A percentile compares a stretch with the other conserved stretches of the same genome.
Conservation (phyloP, 1,140 invertebrate genomes). For the Drosophila micromelanica region DNA sequence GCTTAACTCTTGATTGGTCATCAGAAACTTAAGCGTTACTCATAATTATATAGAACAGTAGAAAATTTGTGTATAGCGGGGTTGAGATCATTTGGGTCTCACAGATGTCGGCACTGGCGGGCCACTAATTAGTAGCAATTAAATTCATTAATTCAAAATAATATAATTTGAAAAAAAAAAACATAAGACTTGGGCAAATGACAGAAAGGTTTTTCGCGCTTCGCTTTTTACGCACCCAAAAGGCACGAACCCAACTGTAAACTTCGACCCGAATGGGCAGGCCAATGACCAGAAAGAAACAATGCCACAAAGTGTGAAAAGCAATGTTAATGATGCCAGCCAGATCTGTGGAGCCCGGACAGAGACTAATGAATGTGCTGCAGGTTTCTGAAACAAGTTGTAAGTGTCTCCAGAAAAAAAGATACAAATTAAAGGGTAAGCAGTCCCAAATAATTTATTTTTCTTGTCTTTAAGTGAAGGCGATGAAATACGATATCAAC, state of each 20-base stretch:
- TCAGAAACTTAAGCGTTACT: not conserved
- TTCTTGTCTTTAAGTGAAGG: not conserved
- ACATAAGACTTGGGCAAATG: slow-evolving; percentile 50
- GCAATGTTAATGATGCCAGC: slow-evolving; percentile 70
- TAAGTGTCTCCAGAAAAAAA: slow-evolving; percentile 23
- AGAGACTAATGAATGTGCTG: slow-evolving; percentile 61
- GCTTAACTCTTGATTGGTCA: slow-evolving; percentile 15
- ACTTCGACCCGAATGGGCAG: slow-evolving; percentile 21
- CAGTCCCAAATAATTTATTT: slow-evolving; percentile 2
- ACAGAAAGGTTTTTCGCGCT: slow-evolving; percentile 31
- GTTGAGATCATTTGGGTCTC: slow-evolving; percentile 58
- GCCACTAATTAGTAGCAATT: slow-evolving; percentile 75
- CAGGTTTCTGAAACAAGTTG: slow-evolving; percentile 37
- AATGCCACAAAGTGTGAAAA: slow-evolving; percentile 72
- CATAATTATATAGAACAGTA: slow-evolving; percentile 64
- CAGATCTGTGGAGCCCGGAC: slow-evolving; percentile 28
- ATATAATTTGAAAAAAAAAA: slow-evolving; percentile 74
- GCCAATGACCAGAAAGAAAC: slow-evolving; percentile 74
- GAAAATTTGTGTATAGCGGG: slow-evolving; percentile 56
- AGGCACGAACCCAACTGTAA: slow-evolving; percentile 34
- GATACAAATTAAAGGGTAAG: slow-evolving; percentile 7
- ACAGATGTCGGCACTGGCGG: slow-evolving; percentile 66
- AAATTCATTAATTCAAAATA: slow-evolving; percentile 82
- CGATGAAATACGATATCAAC: not conserved
- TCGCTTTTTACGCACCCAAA: slow-evolving; percentile 39